These are phyloP conservation scores for Ciconia boyciana DNA, from an alignment of 2,113 vertebrate species.

Conservation along the genomic window DNA sequence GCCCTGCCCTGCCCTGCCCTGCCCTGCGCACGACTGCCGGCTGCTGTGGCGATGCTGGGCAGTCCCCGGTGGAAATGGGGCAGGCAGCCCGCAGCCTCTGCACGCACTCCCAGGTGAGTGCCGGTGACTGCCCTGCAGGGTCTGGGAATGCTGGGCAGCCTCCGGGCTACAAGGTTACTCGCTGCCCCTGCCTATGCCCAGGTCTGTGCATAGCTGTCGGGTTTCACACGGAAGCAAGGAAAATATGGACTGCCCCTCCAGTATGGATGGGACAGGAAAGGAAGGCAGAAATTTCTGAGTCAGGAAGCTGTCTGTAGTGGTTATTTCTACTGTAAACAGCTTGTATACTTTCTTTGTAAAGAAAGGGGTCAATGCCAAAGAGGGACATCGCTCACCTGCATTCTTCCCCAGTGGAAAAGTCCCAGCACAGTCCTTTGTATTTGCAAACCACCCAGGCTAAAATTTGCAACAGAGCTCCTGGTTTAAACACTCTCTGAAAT, in stretches of 20 bases:
- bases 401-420: not conserved
- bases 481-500: not conserved
- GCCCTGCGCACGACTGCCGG: not conserved
- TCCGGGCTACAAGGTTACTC: accelerated
- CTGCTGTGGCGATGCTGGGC: not conserved
- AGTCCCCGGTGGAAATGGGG: not conserved
- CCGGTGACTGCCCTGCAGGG: not conserved
- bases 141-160: not conserved
- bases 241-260: accelerated
- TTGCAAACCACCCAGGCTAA: not conserved
- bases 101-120: not conserved
- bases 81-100: not conserved
- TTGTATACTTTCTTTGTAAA: accelerated
- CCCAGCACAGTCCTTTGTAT: not conserved
- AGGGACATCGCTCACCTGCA: not conserved
- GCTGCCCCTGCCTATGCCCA: not conserved
- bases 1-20: not conserved
- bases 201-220: accelerated
- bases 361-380: accelerated
- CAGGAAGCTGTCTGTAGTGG: not conserved
- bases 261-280: accelerated
- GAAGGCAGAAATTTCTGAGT: not conserved
- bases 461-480: not conserved
- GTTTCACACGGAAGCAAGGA: not conserved
- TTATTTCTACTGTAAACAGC: accelerated